Evolutionary conservation across 2,113 vertebrate species (phyloP).

Genomic region (Cisticola juncidis): DNA sequence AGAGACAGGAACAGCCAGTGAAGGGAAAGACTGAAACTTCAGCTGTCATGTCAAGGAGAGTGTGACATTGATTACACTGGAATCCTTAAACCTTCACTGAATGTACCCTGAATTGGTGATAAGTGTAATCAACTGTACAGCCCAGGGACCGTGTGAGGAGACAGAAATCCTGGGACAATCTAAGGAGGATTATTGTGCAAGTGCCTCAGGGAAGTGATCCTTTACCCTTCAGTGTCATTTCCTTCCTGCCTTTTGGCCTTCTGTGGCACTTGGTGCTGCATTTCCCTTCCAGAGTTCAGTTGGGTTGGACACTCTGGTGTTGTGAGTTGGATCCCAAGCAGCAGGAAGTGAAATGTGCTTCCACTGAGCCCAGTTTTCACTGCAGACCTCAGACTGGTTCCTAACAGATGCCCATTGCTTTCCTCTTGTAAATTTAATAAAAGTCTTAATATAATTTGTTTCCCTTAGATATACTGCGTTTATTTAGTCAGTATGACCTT

Average conservation of each 20-base stretch:
- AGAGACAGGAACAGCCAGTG: background rate
- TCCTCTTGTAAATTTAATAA: background rate
- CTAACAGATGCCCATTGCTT: background rate
- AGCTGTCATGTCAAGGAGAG: background rate
- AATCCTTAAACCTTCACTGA: background rate
- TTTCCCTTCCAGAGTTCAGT: background rate
- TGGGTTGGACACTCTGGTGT: background rate
- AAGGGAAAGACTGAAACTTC: background rate
- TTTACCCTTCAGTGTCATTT: background rate
- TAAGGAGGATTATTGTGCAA: background rate
- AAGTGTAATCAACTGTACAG: background rate
- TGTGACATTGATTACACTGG: accelerated
- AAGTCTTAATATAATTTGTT: background rate
- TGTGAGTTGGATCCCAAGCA: background rate
- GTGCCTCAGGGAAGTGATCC: background rate
- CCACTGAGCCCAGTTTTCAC: background rate
- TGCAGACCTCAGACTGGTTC: background rate
- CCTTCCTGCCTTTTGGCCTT: background rate
- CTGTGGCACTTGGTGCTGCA: background rate
- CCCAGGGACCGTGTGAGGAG: background rate
- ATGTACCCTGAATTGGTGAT: background rate
- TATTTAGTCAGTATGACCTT: background rate
- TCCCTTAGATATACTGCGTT: background rate
- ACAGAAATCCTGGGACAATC: background rate
- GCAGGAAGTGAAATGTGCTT: background rate